These are phyloP conservation scores for Neogobius melanostomus DNA, from an alignment of 2,113 vertebrate genomes.

Conservation along the genomic window DNA sequence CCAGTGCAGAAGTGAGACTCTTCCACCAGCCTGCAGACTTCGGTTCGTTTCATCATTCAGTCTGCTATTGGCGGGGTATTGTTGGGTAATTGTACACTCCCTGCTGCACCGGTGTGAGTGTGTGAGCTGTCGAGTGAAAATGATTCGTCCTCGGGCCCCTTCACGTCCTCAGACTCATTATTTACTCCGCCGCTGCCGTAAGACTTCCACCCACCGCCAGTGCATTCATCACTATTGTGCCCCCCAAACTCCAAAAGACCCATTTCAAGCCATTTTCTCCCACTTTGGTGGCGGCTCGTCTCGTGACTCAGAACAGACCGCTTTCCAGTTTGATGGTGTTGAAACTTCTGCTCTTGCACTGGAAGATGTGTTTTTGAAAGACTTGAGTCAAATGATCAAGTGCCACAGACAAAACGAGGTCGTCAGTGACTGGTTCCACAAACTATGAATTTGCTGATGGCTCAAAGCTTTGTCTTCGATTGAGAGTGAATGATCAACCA, in stretches of 20 bases:
- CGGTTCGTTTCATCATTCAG: not conserved
- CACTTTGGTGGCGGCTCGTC: not conserved
- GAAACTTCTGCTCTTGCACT: not conserved
- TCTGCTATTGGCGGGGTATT: not conserved
- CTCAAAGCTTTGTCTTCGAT: no score
- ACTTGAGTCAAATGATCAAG: no score
- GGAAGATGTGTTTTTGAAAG: not conserved
- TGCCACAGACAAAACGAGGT: no score
- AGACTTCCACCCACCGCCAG: slow-evolving; percentile 28
- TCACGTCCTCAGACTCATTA: slow-evolving; percentile 32
- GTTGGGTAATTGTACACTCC: not conserved
- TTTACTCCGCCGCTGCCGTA: slow-evolving; percentile 23
- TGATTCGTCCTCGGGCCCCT: slow-evolving; percentile 14
- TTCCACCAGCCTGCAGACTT: not conserved
- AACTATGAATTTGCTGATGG: no score
- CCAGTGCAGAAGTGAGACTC: no score
- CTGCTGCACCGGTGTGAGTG: not conserved
- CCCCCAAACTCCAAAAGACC: slow-evolving; percentile 12
- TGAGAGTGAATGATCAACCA: no score
- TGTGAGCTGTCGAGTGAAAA: slow-evolving; percentile 22
- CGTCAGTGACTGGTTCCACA: no score
- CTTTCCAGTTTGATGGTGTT: not conserved
- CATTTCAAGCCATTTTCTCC: slow-evolving; percentile 7
- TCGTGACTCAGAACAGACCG: slow-evolving; percentile 1
- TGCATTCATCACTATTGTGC: slow-evolving; percentile 32